Evolutionary conservation across 2,797 vertebrate species (phyloP), one percentile per base, ranked within the genome.

Genomic region (Takifugu rubripes): DNA sequence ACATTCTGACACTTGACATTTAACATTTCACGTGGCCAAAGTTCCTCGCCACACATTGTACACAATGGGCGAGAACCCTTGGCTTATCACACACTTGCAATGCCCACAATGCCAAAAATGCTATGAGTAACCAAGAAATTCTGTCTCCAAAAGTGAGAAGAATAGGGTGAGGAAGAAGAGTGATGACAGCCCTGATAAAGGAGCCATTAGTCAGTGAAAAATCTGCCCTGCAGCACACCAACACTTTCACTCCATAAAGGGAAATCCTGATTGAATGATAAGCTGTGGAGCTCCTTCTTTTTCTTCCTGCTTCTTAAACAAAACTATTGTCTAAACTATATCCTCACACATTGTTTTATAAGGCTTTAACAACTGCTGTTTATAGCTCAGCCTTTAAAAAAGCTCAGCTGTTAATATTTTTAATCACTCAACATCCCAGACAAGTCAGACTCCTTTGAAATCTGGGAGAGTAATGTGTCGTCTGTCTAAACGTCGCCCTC

Each of bases 1-100:
- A 72, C 69, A 52, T 27, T 70, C 31, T 70, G 70, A 74, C 73
- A 68, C 50, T 79, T 75, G 66, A 72, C 70, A 72, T 79, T 75
- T 64, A 31, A 64, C 62, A 56, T 62, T 77, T 52, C 26, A 24
- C 57, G n/a, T 5, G 26, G 46, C 62, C 24, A 1, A 17, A 6
- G 52, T 25, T 64, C 42, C 56, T 48, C 54, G 43, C 52, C 71
- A 21, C 45, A 29, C 48, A 58, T 68, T 63, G 62, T 42, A 47
- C 47, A 48, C 10, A 24, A 24, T 31, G 43, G 29, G 1, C 25
- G 29, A 49, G 66, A 62, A 21, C 55, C 10, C 2, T 36, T 21
- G 52, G 17, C 54, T 61, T 7, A 17, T 60, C 55, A 1, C 24
- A 43, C 25, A 14, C 54, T 26, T 49, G 52, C 25, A 29, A 47